Conservation (phyloP, 2,113 vertebrate species). For the Smithornis capensis region DNA sequence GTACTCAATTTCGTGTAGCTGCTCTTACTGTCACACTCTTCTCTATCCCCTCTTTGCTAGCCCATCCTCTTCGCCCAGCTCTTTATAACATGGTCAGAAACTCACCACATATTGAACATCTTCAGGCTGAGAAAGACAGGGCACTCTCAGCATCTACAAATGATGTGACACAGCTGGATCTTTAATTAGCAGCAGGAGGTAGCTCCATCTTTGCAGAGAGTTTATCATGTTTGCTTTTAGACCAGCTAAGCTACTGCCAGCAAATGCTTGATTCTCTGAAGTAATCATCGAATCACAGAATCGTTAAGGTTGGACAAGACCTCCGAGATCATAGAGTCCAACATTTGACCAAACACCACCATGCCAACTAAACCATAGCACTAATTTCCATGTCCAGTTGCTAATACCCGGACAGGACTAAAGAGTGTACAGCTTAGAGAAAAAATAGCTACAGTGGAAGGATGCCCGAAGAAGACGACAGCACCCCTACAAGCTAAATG, state of each 20-base stretch:
- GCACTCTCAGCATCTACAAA: not conserved
- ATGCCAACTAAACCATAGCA: not conserved
- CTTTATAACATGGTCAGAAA: not conserved
- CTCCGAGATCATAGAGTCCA: not conserved
- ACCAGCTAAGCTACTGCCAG: not conserved
- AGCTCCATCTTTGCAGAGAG: not conserved
- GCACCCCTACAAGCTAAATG: not conserved
- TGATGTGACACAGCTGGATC: not conserved
- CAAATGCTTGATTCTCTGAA: not conserved
- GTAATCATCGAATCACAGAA: not conserved
- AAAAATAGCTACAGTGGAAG: not conserved
- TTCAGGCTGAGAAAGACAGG: not conserved
- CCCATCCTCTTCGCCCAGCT: not conserved
- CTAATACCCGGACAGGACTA: not conserved
- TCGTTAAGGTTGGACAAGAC: not conserved
- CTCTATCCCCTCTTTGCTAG: not conserved
- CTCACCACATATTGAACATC: not conserved
- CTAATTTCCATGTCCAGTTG: not conserved
- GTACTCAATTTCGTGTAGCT: not conserved
- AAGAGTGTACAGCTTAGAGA: not conserved
- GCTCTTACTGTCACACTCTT: not conserved
- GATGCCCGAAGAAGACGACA: not conserved
- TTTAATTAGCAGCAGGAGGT: not conserved
- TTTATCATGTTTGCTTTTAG: not conserved
- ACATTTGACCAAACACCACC: not conserved